Evolutionary conservation across 2,797 vertebrate genomes (phyloP), one percentile per base, ranked within the genome.

Genomic region (Calcarius lapponicus): DNA sequence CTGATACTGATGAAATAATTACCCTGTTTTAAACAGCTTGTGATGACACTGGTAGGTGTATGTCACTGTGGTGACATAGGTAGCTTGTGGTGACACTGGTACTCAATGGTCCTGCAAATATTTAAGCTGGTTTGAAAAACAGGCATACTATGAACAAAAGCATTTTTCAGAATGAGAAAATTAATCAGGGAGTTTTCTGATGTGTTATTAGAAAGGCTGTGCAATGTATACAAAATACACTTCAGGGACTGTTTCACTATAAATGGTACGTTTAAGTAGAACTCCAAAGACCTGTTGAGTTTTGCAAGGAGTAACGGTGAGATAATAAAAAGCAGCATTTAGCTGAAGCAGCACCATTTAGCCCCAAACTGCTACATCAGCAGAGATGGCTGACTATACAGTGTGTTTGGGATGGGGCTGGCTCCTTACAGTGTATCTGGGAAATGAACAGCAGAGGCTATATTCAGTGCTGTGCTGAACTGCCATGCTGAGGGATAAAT

Each of bases 401-500:
- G 2, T 0, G 1, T 81, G 31, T 84, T 56, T 50, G n/a, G n/a
- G 20, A 6, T 18, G 9, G 3, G 16, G 1, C 22, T 67, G 25
- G 3, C 18, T 61, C 18, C 17, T 86, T 58, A 22, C 21, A 11
- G 43, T 18, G 10, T 5, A 20, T 45, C 56, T 38, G 43, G 53
- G 26, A 61, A 86, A 66, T 50, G 8, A 69, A 43, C 2, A 1
- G 10, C 19, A 60, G 6, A 60, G 53, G 17, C 47, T 79, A 0
- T 51, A 31, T 70, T 72, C 60, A 66, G 29, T 54, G 18, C 22
- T 60, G 13, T 40, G 61, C 48, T 54, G 48, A 74, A 29, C 76
- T 18, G 36, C 17, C n/a, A 7, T 0, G 0, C 38, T 40, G 61
- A 38, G 40, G 13, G 28, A 58, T 21, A 69, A 42, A 45, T 0